Evolutionary conservation across 2,888 invertebrate genomes (phyloP).

Genomic region (Tenthredo livida): DNA sequence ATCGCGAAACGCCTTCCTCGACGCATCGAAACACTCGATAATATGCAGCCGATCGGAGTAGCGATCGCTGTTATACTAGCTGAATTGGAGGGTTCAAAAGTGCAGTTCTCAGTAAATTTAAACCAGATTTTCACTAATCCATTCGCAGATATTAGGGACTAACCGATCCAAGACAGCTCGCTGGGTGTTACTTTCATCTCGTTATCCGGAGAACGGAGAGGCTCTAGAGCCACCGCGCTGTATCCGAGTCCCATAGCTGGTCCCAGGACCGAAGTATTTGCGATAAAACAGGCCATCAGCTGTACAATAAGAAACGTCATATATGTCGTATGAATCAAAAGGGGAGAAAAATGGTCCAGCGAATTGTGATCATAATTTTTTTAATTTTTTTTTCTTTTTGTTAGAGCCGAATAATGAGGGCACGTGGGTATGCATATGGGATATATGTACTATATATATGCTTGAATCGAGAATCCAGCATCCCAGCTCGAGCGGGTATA

Average conservation of each 20-base stretch:
- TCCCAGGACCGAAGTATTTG: constrained; percentile 79
- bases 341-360: not conserved
- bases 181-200: constrained; percentile 72
- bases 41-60: constrained; percentile 80
- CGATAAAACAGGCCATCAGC: constrained; percentile 79
- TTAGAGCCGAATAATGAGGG: no score
- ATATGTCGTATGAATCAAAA: not conserved
- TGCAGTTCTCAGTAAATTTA: not conserved
- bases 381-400: no score
- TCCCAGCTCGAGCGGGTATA: not conserved
- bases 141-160: constrained; percentile 59
- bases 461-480: not conserved
- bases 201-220: constrained; percentile 71
- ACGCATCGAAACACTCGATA: constrained; percentile 79
- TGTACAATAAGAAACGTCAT: no score
- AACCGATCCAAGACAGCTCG: constrained; percentile 82
- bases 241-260: constrained; percentile 82
- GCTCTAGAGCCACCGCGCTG: constrained; percentile 80
- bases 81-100: constrained; percentile 67
- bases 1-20: constrained; percentile 80
- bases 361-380: not conserved
- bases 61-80: constrained; percentile 81
- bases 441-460: not conserved
- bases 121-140: not conserved
- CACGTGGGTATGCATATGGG: not conserved